Evolutionary conservation across 2,797 vertebrate species (phyloP).

Genomic region (Poecile montanus): DNA sequence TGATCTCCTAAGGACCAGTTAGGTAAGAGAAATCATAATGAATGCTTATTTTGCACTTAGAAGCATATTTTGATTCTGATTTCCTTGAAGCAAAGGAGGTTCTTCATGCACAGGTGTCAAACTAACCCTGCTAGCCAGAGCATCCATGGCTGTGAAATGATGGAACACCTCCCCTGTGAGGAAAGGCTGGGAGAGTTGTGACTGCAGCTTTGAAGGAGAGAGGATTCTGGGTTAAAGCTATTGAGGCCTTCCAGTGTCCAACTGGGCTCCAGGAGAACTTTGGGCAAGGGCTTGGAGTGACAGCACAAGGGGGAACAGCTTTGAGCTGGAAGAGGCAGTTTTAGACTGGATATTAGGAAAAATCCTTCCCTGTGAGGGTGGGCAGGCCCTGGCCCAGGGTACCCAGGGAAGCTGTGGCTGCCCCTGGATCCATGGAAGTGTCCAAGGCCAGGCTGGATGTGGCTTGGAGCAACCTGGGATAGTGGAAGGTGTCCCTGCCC

Average conservation of each 20-base stretch:
- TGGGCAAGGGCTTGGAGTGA: not conserved
- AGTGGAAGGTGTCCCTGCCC: not conserved
- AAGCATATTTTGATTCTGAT: not conserved
- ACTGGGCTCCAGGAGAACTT: not conserved
- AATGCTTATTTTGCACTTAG: not conserved
- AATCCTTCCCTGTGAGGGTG: rapidly evolving
- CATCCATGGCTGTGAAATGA: not conserved
- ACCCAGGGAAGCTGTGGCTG: not conserved
- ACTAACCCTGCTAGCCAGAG: not conserved
- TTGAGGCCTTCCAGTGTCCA: not conserved
- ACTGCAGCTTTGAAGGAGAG: not conserved
- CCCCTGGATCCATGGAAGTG: not conserved
- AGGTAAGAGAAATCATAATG: not conserved
- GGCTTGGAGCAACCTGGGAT: rapidly evolving
- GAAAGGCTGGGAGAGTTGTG: not conserved
- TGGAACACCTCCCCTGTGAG: not conserved
- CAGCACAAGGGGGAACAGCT: not conserved
- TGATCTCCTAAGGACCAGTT: not conserved
- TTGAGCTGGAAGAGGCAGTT: not conserved
- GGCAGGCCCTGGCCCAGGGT: not conserved
- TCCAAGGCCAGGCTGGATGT: rapidly evolving
- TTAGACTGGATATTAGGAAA: not conserved
- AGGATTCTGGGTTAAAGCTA: not conserved
- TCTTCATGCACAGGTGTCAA: not conserved
- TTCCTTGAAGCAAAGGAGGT: not conserved